Percentiles rank a stretch among this genome's conserved stretches.
Conservation (phyloP, 2,113 vertebrate species). For the Peromyscus polionotus region DNA sequence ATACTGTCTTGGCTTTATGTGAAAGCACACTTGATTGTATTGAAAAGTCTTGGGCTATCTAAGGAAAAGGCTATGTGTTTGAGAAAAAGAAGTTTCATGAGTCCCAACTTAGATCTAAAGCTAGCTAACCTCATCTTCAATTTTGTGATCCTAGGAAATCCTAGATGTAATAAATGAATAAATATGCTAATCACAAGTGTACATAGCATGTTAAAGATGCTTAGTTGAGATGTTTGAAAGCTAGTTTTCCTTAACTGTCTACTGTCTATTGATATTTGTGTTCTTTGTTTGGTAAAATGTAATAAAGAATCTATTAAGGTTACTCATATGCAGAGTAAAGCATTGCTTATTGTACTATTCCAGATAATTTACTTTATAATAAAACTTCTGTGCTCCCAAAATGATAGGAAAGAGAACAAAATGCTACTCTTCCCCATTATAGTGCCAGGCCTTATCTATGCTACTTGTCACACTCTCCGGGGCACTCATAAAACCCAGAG, state of each 20-base stretch:
- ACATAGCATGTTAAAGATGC: not conserved
- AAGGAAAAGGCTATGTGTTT: slow-evolving; percentile 22
- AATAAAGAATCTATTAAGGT: slow-evolving; percentile 10
- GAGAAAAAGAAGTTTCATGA: not conserved
- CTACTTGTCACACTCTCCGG: slow-evolving; percentile 18
- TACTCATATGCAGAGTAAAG: not conserved
- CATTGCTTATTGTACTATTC: not conserved
- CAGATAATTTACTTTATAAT: not conserved
- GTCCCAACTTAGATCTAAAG: not conserved
- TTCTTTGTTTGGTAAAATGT: slow-evolving; percentile 33
- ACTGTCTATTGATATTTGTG: not conserved
- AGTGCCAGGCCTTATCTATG: slow-evolving; percentile 7
- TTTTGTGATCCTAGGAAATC: not conserved
- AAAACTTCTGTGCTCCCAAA: not conserved
- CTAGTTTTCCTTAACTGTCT: not conserved
- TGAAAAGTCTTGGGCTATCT: not conserved
- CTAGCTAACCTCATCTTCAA: not conserved
- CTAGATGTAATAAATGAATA: not conserved
- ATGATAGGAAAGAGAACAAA: not conserved
- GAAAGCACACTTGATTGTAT: not conserved
- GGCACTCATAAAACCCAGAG: slow-evolving; percentile 68
- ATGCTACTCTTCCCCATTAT: not conserved
- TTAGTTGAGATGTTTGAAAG: slow-evolving; percentile 18
- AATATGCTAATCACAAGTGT: not conserved
- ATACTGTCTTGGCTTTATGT: not conserved